phyloP scores from a whole-genome alignment of 2,888 invertebrate genomes.

The Euplagia quadripunctaria region DNA sequence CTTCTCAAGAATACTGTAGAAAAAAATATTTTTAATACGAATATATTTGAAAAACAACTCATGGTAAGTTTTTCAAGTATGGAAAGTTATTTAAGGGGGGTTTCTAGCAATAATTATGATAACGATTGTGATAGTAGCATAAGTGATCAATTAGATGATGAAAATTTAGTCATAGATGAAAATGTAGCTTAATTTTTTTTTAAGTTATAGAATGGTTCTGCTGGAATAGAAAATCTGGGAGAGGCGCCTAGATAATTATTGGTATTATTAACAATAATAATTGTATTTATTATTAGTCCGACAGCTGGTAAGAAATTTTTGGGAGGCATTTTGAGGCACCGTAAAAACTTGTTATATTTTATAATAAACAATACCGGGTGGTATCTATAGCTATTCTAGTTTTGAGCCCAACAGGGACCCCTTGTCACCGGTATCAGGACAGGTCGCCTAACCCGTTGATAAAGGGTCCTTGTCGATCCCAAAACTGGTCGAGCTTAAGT shows the following conservation, averaged over 20 bases:
- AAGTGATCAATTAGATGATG: conserved; percentile 57
- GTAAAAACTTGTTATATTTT: no score
- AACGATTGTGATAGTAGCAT: conserved; percentile 46
- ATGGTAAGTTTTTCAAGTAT: conserved; percentile 73
- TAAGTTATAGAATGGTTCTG: conserved; percentile 16
- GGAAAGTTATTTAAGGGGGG: conserved; percentile 72
- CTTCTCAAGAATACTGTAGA: conserved; percentile 62
- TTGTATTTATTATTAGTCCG: no score
- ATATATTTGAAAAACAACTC: conserved; percentile 69
- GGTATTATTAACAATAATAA: neutral
- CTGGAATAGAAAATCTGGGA: conserved; percentile 8
- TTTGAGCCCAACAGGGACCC: no score
- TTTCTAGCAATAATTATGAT: conserved; percentile 43
- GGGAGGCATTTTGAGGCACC: no score
- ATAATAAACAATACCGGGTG: no score
- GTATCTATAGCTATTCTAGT: no score
- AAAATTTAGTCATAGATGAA: conserved; percentile 68
- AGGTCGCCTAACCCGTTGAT: no score
- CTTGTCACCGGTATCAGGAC: no score
- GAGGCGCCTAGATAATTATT: neutral
- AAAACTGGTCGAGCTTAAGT: no score
- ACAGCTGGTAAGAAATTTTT: no score
- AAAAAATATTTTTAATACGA: conserved; percentile 57
- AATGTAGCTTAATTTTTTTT: conserved; percentile 38
- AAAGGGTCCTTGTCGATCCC: no score